Evolutionary conservation across 2,113 vertebrate species (phyloP), one percentile per base, ranked within the genome.

Genomic region (Phodopus roborovskii): DNA sequence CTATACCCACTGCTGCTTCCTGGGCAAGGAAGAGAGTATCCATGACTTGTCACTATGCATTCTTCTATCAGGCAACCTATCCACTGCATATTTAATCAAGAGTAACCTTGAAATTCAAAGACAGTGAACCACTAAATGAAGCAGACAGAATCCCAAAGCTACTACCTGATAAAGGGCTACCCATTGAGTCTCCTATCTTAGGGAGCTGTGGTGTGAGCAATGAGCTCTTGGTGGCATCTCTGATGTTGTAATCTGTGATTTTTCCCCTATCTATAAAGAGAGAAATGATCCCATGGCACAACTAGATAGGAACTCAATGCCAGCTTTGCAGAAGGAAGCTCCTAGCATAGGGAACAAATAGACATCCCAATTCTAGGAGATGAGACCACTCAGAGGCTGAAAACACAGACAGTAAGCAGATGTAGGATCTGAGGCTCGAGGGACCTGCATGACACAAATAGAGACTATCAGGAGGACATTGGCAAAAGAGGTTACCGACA

Each of bases 31-130:
- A n/a, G 7, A 70, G 39, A 62, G 6, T 22, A 71, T 30, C 50
- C 5, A 33, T 15, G 42, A 20, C 26, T 48, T 26, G 75, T 87
- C 9, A 36, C 50, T 39, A 26, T 12, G 39, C 10, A 22, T 56
- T 53, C 19, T 45, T 91, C 30, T 24, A 22, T 7, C 1, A 26
- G 24, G 20, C 30, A 24, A 50, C 15, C 10, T 42, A n/a, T 48
- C n/a, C 28, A 8, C 45, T 64, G 42, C 16, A 74, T 75, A 2
- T 93, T 90, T 74, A 93, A 58, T 5, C 48, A 4, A 79, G 58
- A 19, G 15, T 58, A 71, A 89, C 56, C n/a, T 28, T 96, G 64
- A 79, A 75, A 33, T 74, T 90, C 73, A 95, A 92, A 90, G 82
- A 84, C 6, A 30, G 3, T 3, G 20, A 89, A n/a, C 3, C 5